Base-by-base conservation (phyloP, 2,797 vertebrate genomes). In the Esox masquinongy region DNA sequence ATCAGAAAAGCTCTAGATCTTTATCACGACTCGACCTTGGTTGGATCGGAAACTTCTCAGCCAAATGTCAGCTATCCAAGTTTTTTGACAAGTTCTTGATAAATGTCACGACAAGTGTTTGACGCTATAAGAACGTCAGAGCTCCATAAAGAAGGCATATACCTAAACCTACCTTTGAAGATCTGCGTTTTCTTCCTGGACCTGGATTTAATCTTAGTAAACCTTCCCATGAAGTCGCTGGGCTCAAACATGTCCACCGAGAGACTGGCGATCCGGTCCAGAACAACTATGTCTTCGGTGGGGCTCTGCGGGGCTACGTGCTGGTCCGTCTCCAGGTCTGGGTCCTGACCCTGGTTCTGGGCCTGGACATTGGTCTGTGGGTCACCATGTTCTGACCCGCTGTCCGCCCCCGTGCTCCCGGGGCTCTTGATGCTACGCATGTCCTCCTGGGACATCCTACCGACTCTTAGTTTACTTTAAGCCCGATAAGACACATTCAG, bases 181-280 rank as follows among this genome's bases (percentile, higher is more conserved):
- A 99, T 88, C 77, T 94, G 91, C 12, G 94, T 95, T 90, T 96
- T 95, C 89, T 95, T 98, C 90, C 92, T 96, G 70, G 93, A 89
- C 78, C 92, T 96, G 70, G 93, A 89, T 79, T 95, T 95, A 82
- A 97, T 95, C 87, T 95, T 97, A 59, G 93, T 89, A 89, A 95
- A 94, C 78, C 92, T 97, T 77, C 96, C 97, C 43, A 92, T 96
- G 79, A 94, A 93, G 86, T 96, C 95, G 78, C 93, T 94, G 85
- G 93, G 94, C 14, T 95, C 86, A 66, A 96, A 94, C 82, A 95
- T 94, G 83, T 97, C 95, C 83, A 94, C 77, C 0, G 96, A 94
- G 73, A 99, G 90, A 75, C 92, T 95, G 81, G 90, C 92, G 16
- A 96, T 95, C 72, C 94, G 88, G 74, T 91, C 91, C 87, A 95